Conservation (phyloP, 2,888 invertebrate genomes). For the Esperia sulphurella region DNA sequence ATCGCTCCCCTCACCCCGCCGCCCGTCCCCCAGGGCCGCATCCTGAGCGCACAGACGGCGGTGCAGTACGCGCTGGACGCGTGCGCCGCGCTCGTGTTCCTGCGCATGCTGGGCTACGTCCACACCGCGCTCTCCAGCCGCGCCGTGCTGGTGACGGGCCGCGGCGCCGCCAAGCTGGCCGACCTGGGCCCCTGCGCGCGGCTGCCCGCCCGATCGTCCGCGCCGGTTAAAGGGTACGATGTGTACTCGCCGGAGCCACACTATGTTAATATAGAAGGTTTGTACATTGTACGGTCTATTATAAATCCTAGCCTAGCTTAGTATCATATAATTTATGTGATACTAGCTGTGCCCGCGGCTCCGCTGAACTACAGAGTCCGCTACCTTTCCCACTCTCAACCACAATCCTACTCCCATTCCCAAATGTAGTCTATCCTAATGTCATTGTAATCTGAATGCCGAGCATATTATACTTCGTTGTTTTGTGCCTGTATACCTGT, state of each 20-base stretch:
- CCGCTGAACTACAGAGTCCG: no score
- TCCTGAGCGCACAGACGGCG: slow-evolving; percentile 58
- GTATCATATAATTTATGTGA: no score
- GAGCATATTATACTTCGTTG: no score
- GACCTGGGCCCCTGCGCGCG: slow-evolving; percentile 57
- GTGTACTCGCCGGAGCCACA: slow-evolving; percentile 60
- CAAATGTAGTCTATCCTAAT: no score
- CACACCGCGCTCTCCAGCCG: slow-evolving; percentile 67
- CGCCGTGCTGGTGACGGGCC: slow-evolving; percentile 58
- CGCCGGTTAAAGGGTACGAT: slow-evolving; percentile 35
- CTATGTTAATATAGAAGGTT: slow-evolving; percentile 69
- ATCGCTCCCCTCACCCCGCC: no score
- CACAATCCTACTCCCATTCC: no score
- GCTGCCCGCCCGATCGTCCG: slow-evolving; percentile 23
- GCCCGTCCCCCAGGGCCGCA: slow-evolving; percentile 45
- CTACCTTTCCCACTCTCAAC: no score
- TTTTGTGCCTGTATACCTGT: no score
- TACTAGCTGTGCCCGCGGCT: no score
- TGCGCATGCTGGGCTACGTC: slow-evolving; percentile 67
- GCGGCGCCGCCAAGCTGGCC: slow-evolving; percentile 65
- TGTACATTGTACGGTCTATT: no score
- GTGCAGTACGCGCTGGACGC: slow-evolving; percentile 66
- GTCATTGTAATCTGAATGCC: no score
- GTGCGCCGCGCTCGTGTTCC: slow-evolving; percentile 63
- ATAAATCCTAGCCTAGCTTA: no score